These are phyloP conservation scores for Platorchestia sp. DNA, from an alignment of 1,140 invertebrate species.

Conservation along the genomic window DNA sequence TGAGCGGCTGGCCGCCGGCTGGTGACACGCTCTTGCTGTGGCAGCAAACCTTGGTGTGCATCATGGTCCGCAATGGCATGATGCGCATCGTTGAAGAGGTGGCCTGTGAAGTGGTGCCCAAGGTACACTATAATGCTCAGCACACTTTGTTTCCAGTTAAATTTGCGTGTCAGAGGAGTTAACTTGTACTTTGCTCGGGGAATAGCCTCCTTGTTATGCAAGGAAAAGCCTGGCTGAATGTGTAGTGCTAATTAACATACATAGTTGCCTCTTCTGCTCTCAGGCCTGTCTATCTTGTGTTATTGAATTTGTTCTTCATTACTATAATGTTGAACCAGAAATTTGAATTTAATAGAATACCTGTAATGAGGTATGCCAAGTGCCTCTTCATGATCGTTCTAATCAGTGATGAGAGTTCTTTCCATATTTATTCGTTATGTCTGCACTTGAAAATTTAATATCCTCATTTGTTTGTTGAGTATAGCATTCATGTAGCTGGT, in stretches of 20 bases:
- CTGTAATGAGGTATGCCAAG: background rate
- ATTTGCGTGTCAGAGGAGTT: too few species aligned
- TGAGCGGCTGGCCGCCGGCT: conserved; percentile 62
- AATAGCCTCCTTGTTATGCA: too few species aligned
- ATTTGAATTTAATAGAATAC: background rate
- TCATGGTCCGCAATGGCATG: conserved; percentile 60
- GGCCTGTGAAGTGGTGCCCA: conserved; percentile 62
- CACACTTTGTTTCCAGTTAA: background rate
- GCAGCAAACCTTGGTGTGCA: conserved; percentile 60
- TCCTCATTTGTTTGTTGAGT: too few species aligned
- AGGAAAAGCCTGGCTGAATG: background rate
- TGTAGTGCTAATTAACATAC: background rate
- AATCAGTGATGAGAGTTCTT: too few species aligned
- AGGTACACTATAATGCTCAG: conserved; percentile 55
- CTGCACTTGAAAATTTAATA: too few species aligned
- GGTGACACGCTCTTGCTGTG: conserved; percentile 59
- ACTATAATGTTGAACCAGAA: background rate
- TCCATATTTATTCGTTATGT: too few species aligned
- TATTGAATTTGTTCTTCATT: background rate
- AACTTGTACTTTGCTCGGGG: too few species aligned
- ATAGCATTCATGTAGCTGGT: too few species aligned
- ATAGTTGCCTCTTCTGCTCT: background rate
- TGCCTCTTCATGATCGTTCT: background rate
- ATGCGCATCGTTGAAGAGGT: conserved; percentile 59
- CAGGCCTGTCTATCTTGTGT: background rate